A percentile compares a stretch with the other conserved stretches of the same genome.
Evolutionary conservation across 2,797 vertebrate genomes (phyloP).

Genomic region (Alcedo quadribrachys): DNA sequence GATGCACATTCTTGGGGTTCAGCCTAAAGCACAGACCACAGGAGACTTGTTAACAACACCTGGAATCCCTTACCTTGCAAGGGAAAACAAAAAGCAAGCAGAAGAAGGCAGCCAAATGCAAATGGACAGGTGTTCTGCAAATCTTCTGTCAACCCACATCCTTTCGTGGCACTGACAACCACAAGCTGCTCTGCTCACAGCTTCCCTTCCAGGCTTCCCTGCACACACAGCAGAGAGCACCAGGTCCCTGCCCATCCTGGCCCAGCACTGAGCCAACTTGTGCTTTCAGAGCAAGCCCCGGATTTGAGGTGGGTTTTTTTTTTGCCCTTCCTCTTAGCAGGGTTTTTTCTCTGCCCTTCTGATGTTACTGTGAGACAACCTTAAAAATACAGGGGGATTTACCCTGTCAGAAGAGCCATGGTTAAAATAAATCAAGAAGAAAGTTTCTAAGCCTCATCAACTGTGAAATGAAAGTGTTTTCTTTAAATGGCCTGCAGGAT

Average conservation of each 20-base stretch:
- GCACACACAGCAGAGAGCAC: not conserved
- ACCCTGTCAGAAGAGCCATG: not conserved
- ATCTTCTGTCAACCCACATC: not conserved
- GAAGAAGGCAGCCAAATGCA: not conserved
- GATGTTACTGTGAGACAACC: not conserved
- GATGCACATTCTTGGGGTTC: constrained; percentile 98
- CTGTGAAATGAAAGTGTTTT: not conserved
- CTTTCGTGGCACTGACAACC: not conserved
- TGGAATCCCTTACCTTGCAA: not conserved
- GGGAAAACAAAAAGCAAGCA: not conserved
- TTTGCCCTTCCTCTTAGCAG: not conserved
- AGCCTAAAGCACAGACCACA: constrained; percentile 78
- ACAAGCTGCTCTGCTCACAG: not conserved
- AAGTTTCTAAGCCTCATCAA: not conserved
- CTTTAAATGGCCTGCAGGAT: not conserved
- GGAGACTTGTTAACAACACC: not conserved
- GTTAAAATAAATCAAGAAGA: not conserved
- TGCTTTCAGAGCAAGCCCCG: not conserved
- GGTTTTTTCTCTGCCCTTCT: not conserved
- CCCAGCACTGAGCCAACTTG: fast-evolving
- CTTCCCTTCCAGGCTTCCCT: not conserved
- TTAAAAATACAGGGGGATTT: not conserved
- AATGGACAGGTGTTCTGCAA: not conserved
- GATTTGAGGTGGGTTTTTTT: too few species aligned
- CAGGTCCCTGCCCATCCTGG: not conserved